Base-by-base conservation (phyloP, 2,797 vertebrate genomes). In the Hirundo rustica region DNA sequence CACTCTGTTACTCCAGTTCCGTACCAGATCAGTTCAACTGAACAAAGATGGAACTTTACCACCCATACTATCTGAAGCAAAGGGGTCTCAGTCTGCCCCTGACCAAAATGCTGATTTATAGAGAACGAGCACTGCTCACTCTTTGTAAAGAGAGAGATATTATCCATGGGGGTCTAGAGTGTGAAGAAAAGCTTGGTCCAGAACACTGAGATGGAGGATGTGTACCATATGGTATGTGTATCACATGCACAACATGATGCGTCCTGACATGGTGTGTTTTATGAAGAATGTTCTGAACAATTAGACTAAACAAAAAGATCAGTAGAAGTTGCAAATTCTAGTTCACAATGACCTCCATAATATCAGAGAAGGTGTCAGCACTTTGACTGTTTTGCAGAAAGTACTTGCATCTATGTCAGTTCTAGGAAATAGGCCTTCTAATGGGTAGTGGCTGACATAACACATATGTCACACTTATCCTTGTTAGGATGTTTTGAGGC, bases 401-500 rank as follows among this genome's bases (percentile, higher is more conserved):
- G 90, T 90, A 16, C 71, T 96, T 90, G 38, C 89, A 78, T 94
- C 64, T 54, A 51, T 95, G 89, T 94, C 96, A 92, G 80, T 95
- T 97, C 96, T 96, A 96, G 94, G 91, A 95, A 97, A 86, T 3
- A 73, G 67, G 30, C 67, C 64, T 90, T 96, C 85, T 94, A 76
- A 88, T 90, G 91, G 88, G 80, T 85, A 87, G 73, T 92, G 88
- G 85, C 93, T 97, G 95, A 95, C 93, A 93, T 76, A 94, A 92
- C 88, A 86, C 96, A 90, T 93, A 93, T 96, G 96, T 97, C 80
- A 90, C 91, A 93, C 89, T 95, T 92, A 91, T 90, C 87, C 89
- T 88, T 95, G 94, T 92, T 95, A 92, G 88, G 89, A 86, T 88
- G 91, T 96, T 95, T 94, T 95, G 96, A 96, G 95, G 96, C 94